Base-by-base conservation (phyloP, 1,140 invertebrate species). In the Goniozus legneri region DNA sequence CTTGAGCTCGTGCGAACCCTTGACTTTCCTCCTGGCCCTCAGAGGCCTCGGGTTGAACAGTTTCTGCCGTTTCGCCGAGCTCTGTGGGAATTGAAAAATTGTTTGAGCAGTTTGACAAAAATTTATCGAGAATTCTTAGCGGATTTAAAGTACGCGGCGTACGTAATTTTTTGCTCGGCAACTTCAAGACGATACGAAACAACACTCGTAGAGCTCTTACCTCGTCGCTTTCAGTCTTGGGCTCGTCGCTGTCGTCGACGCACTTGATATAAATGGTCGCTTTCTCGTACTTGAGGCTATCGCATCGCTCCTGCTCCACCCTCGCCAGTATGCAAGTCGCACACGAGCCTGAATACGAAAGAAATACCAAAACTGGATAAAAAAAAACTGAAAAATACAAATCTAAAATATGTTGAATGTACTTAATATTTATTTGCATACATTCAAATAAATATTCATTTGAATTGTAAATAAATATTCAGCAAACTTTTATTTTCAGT, bases 211-310 rank as follows among this genome's bases (percentile, higher is more conserved):
- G n/a, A n/a, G n/a, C n/a, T n/a, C n/a, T n/a, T n/a, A n/a, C n/a
- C n/a, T n/a, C n/a, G n/a, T 68, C 60, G 35, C 57, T 65, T 24
- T 68, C 63, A 1, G 42, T 39, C 47, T 67, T 72, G 6, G 38
- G 13, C 0, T 71, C 71, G 12, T 73, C 73, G 33, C 41, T 67
- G 2, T 74, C 73, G 38, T 76, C 73, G 31, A 73, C 54, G 21
- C 62, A 72, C 16, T 69, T 69, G 27, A 76, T 65, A 33, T 69
- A 76, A 44, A 76, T 76, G 2, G 67, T 66, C 34, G 71, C 73
- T 22, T 65, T 64, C 1, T 76, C 73, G 43, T 76, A 76, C 34
- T 68, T 76, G 12, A 76, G 50, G 40, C 64, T 73, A 34, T 73
- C 71, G 31, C 71, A 30, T 6, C 66, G 61, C 44, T 76, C 73